A percentile compares a stretch with the other conserved stretches of the same genome.
Conservation (phyloP, 2,888 invertebrate genomes). For the Bombylius discolor region DNA sequence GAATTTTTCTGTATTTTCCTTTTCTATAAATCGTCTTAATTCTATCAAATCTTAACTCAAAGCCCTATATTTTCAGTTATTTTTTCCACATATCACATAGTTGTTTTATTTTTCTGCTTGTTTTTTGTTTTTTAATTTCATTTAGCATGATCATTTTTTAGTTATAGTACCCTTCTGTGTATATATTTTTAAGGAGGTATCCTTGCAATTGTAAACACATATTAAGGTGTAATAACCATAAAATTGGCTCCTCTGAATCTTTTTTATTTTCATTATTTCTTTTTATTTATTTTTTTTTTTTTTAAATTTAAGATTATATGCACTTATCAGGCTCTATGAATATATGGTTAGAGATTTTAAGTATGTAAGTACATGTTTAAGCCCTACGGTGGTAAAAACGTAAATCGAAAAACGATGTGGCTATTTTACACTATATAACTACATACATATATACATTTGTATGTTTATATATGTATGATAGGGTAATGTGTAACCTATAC, state of each 20-base stretch:
- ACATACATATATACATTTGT: too few relatives aligned
- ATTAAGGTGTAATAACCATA: constrained; percentile 18
- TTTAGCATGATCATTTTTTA: not conserved
- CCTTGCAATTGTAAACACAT: constrained; percentile 17
- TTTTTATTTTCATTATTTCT: constrained; percentile 11
- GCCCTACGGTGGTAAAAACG: not conserved
- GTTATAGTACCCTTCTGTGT: not conserved
- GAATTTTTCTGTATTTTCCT: not conserved
- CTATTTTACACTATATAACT: not conserved
- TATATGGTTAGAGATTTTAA: too few relatives aligned
- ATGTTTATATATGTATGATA: too few relatives aligned
- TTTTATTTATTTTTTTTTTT: not conserved
- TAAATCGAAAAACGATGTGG: too few relatives aligned
- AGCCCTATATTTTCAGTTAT: too few relatives aligned
- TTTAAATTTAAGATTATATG: not conserved
- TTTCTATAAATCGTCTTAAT: not conserved
- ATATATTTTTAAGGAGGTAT: not conserved
- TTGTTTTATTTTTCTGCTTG: not conserved
- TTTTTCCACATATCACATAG: not conserved
- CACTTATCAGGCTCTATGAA: not conserved
- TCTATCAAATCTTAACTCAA: not conserved
- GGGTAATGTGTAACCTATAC: too few relatives aligned
- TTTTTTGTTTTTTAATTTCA: not conserved
- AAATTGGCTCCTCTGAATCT: constrained; percentile 15
- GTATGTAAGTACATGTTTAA: constrained; percentile 1